A percentile compares a stretch with the other conserved stretches of the same genome.
Conservation (phyloP, 2,113 vertebrate genomes). For the Terrapene triunguis region DNA sequence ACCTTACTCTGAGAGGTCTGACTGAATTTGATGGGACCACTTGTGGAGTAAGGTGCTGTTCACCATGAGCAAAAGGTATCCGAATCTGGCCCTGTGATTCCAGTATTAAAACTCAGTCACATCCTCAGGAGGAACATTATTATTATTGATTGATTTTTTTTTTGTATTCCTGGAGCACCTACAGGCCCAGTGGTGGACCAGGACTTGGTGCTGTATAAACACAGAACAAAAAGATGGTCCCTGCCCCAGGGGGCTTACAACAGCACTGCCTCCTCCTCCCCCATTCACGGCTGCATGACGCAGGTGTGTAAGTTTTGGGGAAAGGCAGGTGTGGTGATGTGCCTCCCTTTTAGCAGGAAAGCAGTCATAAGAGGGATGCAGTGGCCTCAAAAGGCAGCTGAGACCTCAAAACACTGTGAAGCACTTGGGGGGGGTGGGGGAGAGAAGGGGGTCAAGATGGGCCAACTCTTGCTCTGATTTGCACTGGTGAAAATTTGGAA, state of each 20-base stretch:
- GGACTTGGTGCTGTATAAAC: neutral
- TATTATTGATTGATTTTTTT: neutral
- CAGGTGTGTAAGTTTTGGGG: neutral
- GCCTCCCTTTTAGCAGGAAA: neutral
- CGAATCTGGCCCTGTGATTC: neutral
- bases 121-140: neutral
- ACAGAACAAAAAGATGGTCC: neutral
- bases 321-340: neutral
- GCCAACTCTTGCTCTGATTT: neutral
- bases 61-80: neutral
- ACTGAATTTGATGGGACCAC: neutral
- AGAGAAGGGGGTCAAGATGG: neutral
- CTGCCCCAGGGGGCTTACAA: neutral
- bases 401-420: neutral
- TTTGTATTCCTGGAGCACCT: neutral
- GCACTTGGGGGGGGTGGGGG: neutral
- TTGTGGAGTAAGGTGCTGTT: neutral
- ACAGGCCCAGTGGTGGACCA: neutral
- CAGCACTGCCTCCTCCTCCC: too few relatives aligned
- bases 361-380: neutral
- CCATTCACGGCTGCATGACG: neutral
- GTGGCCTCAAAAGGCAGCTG: neutral
- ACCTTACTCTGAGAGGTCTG: neutral
- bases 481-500: neutral
- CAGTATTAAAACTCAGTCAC: accelerated